phyloP scores from a whole-genome alignment of 2,113 vertebrate genomes.

The Paralichthys olivaceus region DNA sequence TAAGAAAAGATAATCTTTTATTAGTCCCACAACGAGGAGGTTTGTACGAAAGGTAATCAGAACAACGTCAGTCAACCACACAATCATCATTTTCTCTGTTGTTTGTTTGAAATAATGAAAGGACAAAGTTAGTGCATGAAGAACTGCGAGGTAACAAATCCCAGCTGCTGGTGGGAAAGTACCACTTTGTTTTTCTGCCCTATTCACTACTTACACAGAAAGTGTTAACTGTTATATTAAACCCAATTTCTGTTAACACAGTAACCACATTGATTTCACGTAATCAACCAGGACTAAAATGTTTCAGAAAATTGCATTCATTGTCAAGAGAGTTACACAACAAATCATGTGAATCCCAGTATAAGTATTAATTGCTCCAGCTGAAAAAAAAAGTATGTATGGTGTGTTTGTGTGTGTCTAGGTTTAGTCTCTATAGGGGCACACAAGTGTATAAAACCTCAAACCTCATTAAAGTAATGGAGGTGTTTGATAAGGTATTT shows the following conservation, averaged over 20 bases:
- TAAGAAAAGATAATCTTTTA: no score
- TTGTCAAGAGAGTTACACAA: slow-evolving; percentile 22
- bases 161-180: not conserved
- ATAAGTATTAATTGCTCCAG: not conserved
- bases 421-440: not conserved
- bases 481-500: slow-evolving; percentile 20
- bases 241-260: not conserved
- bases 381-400: not conserved
- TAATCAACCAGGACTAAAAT: not conserved
- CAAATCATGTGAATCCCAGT: slow-evolving; percentile 15
- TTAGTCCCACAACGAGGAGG: no score
- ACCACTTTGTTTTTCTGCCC: no score
- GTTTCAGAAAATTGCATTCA: slow-evolving; percentile 21
- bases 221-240: not conserved
- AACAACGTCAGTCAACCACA: not conserved
- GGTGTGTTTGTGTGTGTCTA: not conserved
- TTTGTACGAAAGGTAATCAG: no score
- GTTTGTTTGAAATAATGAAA: not conserved
- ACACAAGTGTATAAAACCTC: not conserved
- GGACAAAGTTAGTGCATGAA: not conserved
- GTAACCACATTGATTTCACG: not conserved
- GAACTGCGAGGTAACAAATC: not conserved
- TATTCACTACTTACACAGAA: no score
- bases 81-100: not conserved
- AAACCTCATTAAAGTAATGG: not conserved